A percentile compares a stretch with the other conserved stretches of the same genome.
Evolutionary conservation across 2,113 vertebrate genomes (phyloP).

Genomic region (Paramisgurnus dabryanus): DNA sequence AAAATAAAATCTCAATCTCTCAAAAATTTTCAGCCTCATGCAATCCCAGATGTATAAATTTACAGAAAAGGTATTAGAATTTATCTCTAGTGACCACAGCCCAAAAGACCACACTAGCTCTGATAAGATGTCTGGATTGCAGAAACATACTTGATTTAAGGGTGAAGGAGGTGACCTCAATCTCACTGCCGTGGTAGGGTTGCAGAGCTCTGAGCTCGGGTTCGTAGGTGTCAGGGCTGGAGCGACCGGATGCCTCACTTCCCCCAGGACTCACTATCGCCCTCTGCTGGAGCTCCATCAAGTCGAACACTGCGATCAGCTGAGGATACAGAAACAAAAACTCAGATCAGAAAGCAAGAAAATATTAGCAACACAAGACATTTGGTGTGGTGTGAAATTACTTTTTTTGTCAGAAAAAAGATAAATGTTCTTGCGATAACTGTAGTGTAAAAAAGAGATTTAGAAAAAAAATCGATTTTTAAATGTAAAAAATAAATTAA

Average conservation of each 20-base stretch:
- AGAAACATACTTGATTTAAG: conserved; percentile 85
- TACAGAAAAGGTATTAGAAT: no score
- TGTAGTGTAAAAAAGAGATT: no score
- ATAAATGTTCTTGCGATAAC: no score
- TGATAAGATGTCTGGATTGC: background rate
- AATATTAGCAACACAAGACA: conserved; percentile 1
- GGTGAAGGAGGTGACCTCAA: conserved; percentile 87
- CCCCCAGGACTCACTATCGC: conserved; percentile 71
- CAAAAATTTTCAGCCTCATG: no score
- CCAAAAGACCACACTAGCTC: no score
- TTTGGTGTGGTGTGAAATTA: no score
- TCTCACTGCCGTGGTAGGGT: conserved; percentile 78
- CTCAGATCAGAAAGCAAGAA: background rate
- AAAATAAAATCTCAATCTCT: no score
- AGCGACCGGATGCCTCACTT: conserved; percentile 70
- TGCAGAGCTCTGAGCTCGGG: conserved; percentile 74
- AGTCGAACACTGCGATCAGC: conserved; percentile 88
- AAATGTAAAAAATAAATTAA: no score
- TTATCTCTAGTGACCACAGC: no score
- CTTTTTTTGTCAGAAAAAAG: no score
- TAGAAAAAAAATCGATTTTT: no score
- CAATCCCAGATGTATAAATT: no score
- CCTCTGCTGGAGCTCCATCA: conserved; percentile 71
- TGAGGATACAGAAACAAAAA: conserved; percentile 56
- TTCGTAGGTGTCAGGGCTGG: conserved; percentile 78